Base-by-base conservation (phyloP, 2,888 invertebrate species). In the Conistra vaccinii region DNA sequence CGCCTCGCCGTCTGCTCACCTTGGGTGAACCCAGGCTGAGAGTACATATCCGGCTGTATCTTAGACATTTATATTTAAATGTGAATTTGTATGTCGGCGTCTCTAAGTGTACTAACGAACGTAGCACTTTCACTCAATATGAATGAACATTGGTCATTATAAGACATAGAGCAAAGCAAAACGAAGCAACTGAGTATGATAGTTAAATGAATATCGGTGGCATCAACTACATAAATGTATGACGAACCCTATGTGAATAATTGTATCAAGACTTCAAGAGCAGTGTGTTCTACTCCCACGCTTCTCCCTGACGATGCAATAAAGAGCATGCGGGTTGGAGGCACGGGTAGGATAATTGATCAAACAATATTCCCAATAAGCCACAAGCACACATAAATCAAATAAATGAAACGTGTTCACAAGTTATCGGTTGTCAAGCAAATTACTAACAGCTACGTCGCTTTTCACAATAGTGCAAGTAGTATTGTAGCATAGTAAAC, bases 1-100 rank as follows among this genome's bases (percentile, higher is more conserved):
- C 95, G 95, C 94, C 95, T 88, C 93, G 95, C 95, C 92, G 95
- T 95, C 95, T 95, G 93, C 91, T 94, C 93, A 94, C 93, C 94
- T 94, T 94, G 95, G 89, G 90, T 90, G 90, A 91, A 90, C 91
- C 91, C 92, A 90, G 87, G 88, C 89, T 85, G 85, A 89, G 87
- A 90, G 88, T 89, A 89, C 81, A 89, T 90, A 92, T 93, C 91
- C 92, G 92, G 89, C 85, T 84, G 81, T 86, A 87, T 90, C 88
- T 87, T 84, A 90, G 85, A 85, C 86, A 91, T 92, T 91, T 89
- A 90, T 90, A 89, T 88, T 88, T 88, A 85, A 85, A 89, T 90
- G 89, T 89, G 75, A 87, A 88, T 86, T 88, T 88, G 79, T 86
- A 85, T 84, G 78, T 84, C 78, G 82, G 72, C 83, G 73, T 84